These are phyloP conservation scores for Ryuthela nishihirai DNA, from an alignment of 2,888 invertebrate genomes.

Conservation along the genomic window DNA sequence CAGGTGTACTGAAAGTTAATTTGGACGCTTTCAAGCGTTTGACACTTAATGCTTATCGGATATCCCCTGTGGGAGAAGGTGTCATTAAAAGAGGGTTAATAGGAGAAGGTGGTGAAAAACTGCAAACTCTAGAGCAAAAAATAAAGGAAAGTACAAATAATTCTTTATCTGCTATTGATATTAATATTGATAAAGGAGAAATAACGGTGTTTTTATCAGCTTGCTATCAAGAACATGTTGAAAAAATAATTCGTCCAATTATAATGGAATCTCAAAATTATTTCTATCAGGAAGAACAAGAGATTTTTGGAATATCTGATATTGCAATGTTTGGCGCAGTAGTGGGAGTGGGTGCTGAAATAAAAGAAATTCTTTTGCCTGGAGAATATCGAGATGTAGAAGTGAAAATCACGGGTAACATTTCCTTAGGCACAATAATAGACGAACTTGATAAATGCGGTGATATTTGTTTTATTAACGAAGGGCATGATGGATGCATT, in stretches of 20 bases:
- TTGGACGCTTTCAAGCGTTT: constrained; percentile 8
- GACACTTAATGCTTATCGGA: background rate
- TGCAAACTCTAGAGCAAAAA: constrained; percentile 4
- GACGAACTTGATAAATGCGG: constrained; percentile 16
- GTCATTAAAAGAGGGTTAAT: constrained; percentile 12
- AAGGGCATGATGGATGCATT: constrained; percentile 15
- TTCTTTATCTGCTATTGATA: constrained; percentile 9
- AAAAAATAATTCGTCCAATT: constrained; percentile 5
- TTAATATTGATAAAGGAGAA: constrained; percentile 17
- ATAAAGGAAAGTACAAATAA: constrained; percentile 6
- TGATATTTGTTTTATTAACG: constrained; percentile 1
- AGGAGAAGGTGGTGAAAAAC: constrained; percentile 11
- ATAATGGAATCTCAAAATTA: constrained; percentile 9
- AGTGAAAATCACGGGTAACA: constrained; percentile 3
- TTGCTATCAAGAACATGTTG: background rate
- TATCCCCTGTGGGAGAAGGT: constrained; percentile 17
- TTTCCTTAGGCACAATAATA: constrained; percentile 5
- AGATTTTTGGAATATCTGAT: constrained; percentile 4
- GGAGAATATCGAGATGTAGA: constrained; percentile 25
- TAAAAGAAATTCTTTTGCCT: constrained; percentile 25
- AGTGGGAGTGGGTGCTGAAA: constrained; percentile 13
- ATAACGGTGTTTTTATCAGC: constrained; percentile 14
- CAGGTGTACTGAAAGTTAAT: constrained; percentile 2
- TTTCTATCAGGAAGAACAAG: constrained; percentile 11
- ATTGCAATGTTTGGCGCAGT: constrained; percentile 7